Conservation (phyloP, 1,140 invertebrate genomes). For the Zaprionus ghesquierei region DNA sequence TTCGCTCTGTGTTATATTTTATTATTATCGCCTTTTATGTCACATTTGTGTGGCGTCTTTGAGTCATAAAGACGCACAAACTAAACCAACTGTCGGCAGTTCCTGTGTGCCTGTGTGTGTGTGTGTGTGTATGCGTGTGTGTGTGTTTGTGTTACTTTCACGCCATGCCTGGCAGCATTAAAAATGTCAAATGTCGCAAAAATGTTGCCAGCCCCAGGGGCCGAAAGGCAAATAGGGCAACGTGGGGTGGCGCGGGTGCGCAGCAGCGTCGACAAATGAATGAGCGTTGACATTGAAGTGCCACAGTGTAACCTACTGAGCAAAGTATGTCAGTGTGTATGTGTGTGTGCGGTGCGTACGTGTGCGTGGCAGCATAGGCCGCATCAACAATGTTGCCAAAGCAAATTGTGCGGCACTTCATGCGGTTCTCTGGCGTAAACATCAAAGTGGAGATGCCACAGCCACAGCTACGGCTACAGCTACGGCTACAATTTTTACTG, state of each 20-base stretch:
- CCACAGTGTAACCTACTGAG: conserved; percentile 26
- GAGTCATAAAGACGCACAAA: conserved; percentile 78
- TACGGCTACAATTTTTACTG: conserved; percentile 3
- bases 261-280: conserved; percentile 61
- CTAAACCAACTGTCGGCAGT: conserved; percentile 60
- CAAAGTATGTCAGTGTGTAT: conserved; percentile 21
- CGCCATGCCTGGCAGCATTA: conserved; percentile 75
- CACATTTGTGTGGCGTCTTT: conserved; percentile 80
- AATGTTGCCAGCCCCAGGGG: conserved; percentile 66
- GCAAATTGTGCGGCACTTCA: conserved; percentile 72
- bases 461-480: neutral
- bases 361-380: conserved; percentile 33
- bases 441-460: conserved; percentile 57
- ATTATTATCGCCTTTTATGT: conserved; percentile 80
- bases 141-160: conserved; percentile 63
- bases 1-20: conserved; percentile 62
- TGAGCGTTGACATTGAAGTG: conserved; percentile 71
- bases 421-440: conserved; percentile 51
- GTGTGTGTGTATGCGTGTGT: conserved; percentile 28
- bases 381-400: conserved; percentile 72
- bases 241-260: neutral
- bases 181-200: conserved; percentile 80
- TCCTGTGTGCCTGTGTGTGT: conserved; percentile 3
- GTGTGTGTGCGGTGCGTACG: conserved; percentile 14
- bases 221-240: conserved; percentile 34